Evolutionary conservation across 2,113 vertebrate genomes (phyloP).

Genomic region (Megaceryle torquata): DNA sequence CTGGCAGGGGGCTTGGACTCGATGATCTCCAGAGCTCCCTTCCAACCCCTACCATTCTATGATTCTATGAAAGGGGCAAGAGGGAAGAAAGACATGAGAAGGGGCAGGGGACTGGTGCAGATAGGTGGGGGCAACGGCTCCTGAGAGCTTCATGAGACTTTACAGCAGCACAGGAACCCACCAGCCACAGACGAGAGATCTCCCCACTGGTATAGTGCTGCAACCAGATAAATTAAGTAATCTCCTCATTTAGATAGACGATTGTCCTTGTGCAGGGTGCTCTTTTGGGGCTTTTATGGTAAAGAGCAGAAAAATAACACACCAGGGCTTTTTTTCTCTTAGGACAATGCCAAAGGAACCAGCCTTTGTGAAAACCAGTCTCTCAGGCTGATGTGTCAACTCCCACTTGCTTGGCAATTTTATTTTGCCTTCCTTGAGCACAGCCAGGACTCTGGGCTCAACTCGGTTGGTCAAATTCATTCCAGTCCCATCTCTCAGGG

Average conservation of each 20-base stretch:
- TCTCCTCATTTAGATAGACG: not conserved
- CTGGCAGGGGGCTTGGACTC: no score
- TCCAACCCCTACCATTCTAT: no score
- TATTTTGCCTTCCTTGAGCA: not conserved
- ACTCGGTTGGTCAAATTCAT: rapidly evolving
- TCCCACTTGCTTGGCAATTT: rapidly evolving
- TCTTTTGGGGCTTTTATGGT: not conserved
- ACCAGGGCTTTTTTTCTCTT: not conserved
- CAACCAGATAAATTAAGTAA: not conserved
- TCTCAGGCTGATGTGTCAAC: not conserved
- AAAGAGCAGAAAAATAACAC: not conserved
- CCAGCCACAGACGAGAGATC: rapidly evolving
- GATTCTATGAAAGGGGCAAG: not conserved
- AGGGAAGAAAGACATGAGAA: not conserved
- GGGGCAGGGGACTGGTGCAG: no score
- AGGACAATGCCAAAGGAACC: not conserved
- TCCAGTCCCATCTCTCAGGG: not conserved
- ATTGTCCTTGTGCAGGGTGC: not conserved
- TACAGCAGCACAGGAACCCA: not conserved
- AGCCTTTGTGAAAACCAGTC: not conserved
- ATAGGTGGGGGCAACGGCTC: rapidly evolving
- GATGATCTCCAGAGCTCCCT: no score
- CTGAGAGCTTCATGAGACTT: not conserved
- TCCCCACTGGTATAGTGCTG: rapidly evolving
- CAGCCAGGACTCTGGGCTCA: not conserved